These are phyloP conservation scores for Sandelia bainsii DNA, from an alignment of 2,797 vertebrate species.

Conservation along the genomic window DNA sequence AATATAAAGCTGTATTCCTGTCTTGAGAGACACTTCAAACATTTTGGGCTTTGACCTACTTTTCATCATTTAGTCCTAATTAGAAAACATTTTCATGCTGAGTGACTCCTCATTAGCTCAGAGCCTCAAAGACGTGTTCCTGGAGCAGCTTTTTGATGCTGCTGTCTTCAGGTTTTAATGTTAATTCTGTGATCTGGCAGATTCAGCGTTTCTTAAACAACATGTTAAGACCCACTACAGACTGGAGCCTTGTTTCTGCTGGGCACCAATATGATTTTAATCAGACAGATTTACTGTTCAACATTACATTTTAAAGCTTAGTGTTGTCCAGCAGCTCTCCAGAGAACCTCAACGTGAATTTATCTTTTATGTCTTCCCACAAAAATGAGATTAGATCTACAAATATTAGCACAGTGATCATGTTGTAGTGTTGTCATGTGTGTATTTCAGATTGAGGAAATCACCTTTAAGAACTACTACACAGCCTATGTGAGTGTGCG, in stretches of 20 bases:
- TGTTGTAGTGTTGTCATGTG: not conserved
- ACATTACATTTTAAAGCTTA: too few species aligned
- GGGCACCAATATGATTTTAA: not conserved
- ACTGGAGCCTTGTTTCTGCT: not conserved
- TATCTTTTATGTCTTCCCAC: too few species aligned
- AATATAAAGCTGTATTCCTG: constrained; percentile 8
- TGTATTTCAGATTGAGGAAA: constrained; percentile 87
- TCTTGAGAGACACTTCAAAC: constrained; percentile 24
- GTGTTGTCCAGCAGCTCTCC: too few species aligned
- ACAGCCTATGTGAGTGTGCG: constrained; percentile 91
- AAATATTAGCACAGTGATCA: too few species aligned
- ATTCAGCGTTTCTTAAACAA: constrained; percentile 26
- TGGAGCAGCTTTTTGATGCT: constrained; percentile 6
- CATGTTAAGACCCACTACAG: constrained; percentile 3
- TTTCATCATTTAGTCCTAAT: constrained; percentile 54
- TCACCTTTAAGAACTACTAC: constrained; percentile 95
- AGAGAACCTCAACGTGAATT: too few species aligned
- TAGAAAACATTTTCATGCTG: constrained; percentile 43
- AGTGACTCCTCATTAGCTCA: constrained; percentile 54
- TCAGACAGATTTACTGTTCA: not conserved
- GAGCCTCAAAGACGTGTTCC: constrained; percentile 57
- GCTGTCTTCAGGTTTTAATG: constrained; percentile 25
- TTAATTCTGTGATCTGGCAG: constrained; percentile 33
- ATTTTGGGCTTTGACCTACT: constrained; percentile 53
- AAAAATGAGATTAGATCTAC: not conserved